Evolutionary conservation across 2,888 invertebrate genomes (phyloP), one percentile per base, ranked within the genome.

Genomic region (Drosophila paramelanica): DNA sequence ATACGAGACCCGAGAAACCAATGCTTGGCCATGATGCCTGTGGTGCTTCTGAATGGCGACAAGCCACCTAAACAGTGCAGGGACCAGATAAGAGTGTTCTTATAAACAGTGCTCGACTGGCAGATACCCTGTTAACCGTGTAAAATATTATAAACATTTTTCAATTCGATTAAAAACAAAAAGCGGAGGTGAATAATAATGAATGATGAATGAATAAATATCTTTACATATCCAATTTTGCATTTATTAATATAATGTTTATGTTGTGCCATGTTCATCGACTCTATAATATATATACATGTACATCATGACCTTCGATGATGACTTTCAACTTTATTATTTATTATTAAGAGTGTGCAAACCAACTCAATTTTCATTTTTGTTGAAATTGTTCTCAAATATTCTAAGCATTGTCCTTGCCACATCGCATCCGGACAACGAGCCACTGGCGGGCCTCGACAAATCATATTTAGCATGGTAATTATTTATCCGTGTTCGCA

Each of bases 381-480:
- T 39, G 46, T 43, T 45, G 20, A 27, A 33, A 47, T 17, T 39
- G 36, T 25, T 49, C 42, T 23, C 49, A 64, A 76, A 75, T 78
- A 66, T 62, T 76, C 36, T 45, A 39, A 46, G 49, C 59, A 55
- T 67, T 76, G 76, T 83, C 67, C 70, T 65, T 73, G 69, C 71
- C 65, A 45, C 79, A 8, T 8, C 66, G 62, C 65, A 53, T 67
- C 75, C 67, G 62, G 52, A 46, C 47, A 36, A 43, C 38, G 11
- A 6, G 8, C 38, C 25, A 23, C 53, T 5, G 31, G 10, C 33
- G 39, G 39, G 50, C 45, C 57, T 25, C 61, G 56, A 58, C 73
- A 86, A 81, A 81, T 87, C 75, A 84, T 71, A 84, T 84, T 84
- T 81, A 87, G 81, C 84, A 50, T 57, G 77, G 87, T 73, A 81